Percentiles rank a stretch among this genome's conserved stretches.
Conservation (phyloP, 53 echinoderm and acorn worm species). For the Patiria pectinifera region DNA sequence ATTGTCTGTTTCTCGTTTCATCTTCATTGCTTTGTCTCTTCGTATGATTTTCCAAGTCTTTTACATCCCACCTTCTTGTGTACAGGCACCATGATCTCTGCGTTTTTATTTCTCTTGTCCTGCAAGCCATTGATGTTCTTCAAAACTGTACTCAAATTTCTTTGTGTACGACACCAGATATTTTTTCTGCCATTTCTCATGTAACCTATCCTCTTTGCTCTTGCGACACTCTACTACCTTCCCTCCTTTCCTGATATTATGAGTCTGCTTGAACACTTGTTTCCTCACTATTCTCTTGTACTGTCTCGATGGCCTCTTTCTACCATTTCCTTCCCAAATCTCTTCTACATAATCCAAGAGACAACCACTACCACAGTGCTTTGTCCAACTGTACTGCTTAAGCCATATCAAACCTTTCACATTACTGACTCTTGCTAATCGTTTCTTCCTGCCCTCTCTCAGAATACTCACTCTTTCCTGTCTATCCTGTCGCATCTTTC, state of each 20-base stretch:
- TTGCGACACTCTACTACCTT: constrained; percentile 12
- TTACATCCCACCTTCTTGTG: too few relatives aligned
- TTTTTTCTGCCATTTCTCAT: background rate
- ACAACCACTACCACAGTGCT: background rate
- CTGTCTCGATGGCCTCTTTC: too few relatives aligned
- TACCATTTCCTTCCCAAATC: too few relatives aligned
- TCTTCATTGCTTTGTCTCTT: background rate
- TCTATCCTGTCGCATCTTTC: background rate
- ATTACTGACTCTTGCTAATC: background rate
- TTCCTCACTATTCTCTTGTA: constrained; percentile 5
- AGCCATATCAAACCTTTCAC: background rate
- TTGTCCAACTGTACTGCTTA: background rate
- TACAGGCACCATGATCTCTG: too few relatives aligned
- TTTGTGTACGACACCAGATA: background rate
- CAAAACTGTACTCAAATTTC: background rate
- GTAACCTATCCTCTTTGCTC: background rate
- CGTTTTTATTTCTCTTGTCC: background rate
- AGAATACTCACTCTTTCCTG: background rate
- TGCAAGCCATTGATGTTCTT: background rate
- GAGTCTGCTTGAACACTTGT: constrained; percentile 12
- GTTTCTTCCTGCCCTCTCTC: background rate
- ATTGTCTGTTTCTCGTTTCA: too few relatives aligned
- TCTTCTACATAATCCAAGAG: background rate
- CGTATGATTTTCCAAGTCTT: background rate
- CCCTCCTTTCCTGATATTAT: constrained; percentile 30